Percentiles rank a stretch among this genome's conserved stretches.
These are phyloP conservation scores for Epirrhoe tristata DNA, from an alignment of 2,888 invertebrate species.

Conservation along the genomic window DNA sequence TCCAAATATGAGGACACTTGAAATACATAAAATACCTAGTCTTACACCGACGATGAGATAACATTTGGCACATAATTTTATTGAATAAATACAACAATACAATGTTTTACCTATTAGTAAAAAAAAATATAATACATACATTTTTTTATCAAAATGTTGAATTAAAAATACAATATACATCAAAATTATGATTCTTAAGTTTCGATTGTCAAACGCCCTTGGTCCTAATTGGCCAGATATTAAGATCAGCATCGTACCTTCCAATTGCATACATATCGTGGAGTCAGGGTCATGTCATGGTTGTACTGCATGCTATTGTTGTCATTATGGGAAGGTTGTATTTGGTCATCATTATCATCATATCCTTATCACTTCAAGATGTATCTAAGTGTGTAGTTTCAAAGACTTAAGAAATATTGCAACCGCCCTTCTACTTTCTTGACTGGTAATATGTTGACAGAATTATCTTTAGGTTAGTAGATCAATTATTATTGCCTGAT, in stretches of 20 bases:
- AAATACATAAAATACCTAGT: too few relatives aligned
- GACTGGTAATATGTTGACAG: not conserved
- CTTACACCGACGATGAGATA: too few relatives aligned
- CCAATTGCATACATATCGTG: conserved; percentile 32
- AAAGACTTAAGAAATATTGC: not conserved
- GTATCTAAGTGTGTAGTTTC: not conserved
- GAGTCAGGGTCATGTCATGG: conserved; percentile 45
- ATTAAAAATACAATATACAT: not conserved
- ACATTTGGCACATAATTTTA: too few relatives aligned
- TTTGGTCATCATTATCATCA: conserved; percentile 13
- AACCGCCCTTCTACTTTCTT: not conserved
- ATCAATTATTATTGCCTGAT: conserved; percentile 9
- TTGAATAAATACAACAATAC: too few relatives aligned
- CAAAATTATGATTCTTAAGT: not conserved
- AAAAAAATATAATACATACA: too few relatives aligned
- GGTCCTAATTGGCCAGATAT: conserved; percentile 46
- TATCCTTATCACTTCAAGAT: conserved; percentile 4
- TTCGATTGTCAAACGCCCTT: conserved; percentile 46
- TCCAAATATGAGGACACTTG: not conserved
- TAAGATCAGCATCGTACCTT: conserved; percentile 33
- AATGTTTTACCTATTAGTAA: too few relatives aligned
- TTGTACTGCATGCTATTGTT: conserved; percentile 33
- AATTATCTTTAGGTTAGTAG: conserved; percentile 17
- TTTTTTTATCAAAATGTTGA: too few relatives aligned
- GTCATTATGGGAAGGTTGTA: conserved; percentile 6